Conservation (phyloP, 2,888 invertebrate species). For the Pollenia angustigena region DNA sequence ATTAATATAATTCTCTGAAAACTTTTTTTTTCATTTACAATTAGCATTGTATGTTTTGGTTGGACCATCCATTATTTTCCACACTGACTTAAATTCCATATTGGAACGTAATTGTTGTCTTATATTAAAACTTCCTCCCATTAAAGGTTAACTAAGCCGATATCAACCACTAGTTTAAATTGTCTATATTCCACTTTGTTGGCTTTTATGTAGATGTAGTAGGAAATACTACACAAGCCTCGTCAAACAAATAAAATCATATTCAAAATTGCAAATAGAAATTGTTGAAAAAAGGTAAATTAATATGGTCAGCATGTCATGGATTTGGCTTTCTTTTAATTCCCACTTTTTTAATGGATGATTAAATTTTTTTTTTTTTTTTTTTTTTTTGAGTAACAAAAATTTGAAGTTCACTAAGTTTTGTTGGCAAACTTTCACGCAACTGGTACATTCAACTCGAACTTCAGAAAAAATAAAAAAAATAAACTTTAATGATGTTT, state of each 20-base stretch:
- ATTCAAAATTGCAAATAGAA: conserved; percentile 78
- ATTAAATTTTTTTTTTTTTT: conserved; percentile 11
- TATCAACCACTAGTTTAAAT: too few relatives aligned
- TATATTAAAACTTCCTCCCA: too few relatives aligned
- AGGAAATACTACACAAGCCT: conserved; percentile 68
- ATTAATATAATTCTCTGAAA: too few relatives aligned
- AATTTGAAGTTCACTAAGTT: conserved; percentile 34
- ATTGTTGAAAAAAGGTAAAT: conserved; percentile 77
- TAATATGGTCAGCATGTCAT: conserved; percentile 76
- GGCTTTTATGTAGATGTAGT: too few relatives aligned
- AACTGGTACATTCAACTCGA: conserved; percentile 65
- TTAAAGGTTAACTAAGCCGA: too few relatives aligned
- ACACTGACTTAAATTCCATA: too few relatives aligned
- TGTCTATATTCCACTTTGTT: too few relatives aligned
- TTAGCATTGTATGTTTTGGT: too few relatives aligned
- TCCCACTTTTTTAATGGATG: conserved; percentile 54
- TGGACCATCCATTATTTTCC: too few relatives aligned
- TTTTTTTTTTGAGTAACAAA: conserved; percentile 22
- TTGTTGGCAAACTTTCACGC: conserved; percentile 56
- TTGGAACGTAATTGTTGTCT: too few relatives aligned
- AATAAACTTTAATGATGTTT: conserved; percentile 4
- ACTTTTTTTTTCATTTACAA: too few relatives aligned
- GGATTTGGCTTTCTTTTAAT: conserved; percentile 69
- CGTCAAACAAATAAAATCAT: conserved; percentile 78
- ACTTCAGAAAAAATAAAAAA: conserved; percentile 5